Conservation (phyloP, 2,797 vertebrate genomes). For the Acanthiza pusilla region DNA sequence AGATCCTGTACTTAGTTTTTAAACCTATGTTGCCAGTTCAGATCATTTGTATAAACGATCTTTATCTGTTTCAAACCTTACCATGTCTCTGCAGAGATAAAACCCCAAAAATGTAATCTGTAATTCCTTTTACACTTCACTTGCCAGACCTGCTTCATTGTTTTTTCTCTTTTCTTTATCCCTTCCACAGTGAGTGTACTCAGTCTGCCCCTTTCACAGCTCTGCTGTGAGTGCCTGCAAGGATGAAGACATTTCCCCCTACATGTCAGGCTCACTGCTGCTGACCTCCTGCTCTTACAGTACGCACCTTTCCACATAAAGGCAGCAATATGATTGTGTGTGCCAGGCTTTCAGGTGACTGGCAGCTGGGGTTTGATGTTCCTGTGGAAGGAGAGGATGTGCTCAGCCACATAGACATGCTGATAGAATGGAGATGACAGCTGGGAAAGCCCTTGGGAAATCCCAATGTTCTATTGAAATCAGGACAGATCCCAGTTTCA, state of each 20-base stretch:
- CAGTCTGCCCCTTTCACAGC: neutral
- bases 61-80: neutral
- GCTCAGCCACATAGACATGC: accelerated
- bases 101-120: neutral
- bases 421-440: neutral
- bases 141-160: neutral
- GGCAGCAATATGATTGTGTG: neutral
- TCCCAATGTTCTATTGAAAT: neutral
- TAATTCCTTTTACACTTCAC: neutral
- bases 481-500: neutral
- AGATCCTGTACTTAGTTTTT: neutral
- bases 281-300: neutral
- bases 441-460: neutral
- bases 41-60: neutral
- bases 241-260: neutral
- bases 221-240: neutral
- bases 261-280: neutral
- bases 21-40: neutral
- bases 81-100: neutral
- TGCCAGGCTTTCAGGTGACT: neutral
- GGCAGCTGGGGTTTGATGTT: neutral
- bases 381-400: neutral
- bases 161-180: neutral
- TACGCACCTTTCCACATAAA: neutral
- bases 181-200: neutral